A percentile compares a stretch with the other conserved stretches of the same genome.
Conservation (phyloP, 2,797 vertebrate genomes). For the Mionectes olivaceus region DNA sequence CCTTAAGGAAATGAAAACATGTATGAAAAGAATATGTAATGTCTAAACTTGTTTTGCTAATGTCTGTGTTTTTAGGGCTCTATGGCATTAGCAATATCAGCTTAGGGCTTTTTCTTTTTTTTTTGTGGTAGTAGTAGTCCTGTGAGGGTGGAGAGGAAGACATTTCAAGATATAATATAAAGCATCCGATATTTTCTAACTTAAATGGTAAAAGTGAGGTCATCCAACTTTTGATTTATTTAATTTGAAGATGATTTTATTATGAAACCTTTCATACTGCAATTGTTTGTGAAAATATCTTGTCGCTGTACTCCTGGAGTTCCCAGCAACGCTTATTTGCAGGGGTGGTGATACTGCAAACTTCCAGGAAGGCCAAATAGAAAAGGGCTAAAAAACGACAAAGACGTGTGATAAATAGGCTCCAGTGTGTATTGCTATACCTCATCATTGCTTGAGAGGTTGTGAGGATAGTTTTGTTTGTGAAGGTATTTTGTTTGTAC, state of each 20-base stretch:
- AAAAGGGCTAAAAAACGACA: not conserved
- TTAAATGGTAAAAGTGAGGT: not conserved
- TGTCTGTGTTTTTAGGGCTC: not conserved
- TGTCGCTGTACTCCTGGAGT: not conserved
- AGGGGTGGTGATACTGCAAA: not conserved
- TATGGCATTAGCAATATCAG: not conserved
- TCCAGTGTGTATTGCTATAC: not conserved
- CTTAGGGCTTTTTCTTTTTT: not conserved
- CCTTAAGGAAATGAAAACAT: not conserved
- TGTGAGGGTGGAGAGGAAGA: not conserved
- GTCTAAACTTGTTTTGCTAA: not conserved
- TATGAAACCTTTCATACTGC: not conserved
- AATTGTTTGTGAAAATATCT: not conserved
- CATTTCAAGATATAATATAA: not conserved
- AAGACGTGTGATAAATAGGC: not conserved
- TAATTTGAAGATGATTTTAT: not conserved
- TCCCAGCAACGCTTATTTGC: not conserved
- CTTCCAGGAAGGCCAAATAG: not conserved
- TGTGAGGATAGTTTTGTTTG: not conserved
- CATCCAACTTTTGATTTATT: not conserved
- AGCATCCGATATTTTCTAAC: not conserved
- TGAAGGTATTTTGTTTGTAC: not conserved
- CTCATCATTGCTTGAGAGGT: not conserved
- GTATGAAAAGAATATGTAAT: not conserved
- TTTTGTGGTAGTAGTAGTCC: not conserved